Conservation (phyloP, 1,140 invertebrate genomes). For the Gerris buenoi region DNA sequence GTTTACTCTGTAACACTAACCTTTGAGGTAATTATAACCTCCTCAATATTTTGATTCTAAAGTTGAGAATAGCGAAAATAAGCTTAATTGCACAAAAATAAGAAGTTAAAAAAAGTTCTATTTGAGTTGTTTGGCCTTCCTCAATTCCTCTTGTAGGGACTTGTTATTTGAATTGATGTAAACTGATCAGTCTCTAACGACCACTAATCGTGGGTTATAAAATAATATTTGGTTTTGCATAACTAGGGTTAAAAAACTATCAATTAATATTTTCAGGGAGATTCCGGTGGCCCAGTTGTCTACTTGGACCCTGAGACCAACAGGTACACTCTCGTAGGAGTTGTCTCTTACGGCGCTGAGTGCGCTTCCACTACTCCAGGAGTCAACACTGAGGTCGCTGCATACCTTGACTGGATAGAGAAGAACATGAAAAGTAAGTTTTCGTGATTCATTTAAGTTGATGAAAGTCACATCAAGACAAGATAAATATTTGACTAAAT, state of each 20-base stretch:
- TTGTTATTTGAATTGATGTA: background rate
- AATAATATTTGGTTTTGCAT: background rate
- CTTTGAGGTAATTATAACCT: background rate
- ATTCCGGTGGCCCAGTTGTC: background rate
- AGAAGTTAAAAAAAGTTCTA: background rate
- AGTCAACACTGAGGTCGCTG: background rate
- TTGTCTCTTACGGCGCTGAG: background rate
- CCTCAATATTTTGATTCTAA: no score
- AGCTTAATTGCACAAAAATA: background rate
- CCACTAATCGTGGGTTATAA: background rate
- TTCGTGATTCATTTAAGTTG: background rate
- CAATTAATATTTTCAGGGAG: background rate
- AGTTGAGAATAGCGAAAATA: no score
- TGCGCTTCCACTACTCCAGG: background rate
- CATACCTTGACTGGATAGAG: background rate
- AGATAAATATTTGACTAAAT: background rate
- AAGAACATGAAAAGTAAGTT: background rate
- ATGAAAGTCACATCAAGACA: background rate
- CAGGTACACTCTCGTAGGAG: background rate
- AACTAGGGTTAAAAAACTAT: background rate
- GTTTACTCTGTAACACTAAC: background rate
- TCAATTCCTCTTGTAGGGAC: background rate
- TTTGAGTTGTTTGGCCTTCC: background rate
- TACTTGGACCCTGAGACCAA: slow-evolving; percentile 3
- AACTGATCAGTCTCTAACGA: background rate